Conservation (phyloP, 2,113 vertebrate genomes). For the Pseudorasbora parva region DNA sequence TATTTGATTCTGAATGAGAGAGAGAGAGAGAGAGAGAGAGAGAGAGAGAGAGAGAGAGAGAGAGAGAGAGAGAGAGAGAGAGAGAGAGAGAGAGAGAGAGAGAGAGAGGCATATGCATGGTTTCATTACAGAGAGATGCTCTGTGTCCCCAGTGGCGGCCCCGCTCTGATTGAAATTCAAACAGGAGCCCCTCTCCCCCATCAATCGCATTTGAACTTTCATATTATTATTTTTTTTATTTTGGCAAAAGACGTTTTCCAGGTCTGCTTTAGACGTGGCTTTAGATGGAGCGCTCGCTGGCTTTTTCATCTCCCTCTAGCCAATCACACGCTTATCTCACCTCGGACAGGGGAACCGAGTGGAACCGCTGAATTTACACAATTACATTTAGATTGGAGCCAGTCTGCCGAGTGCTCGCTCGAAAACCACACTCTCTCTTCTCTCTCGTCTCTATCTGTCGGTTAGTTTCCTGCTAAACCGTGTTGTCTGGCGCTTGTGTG, state of each 20-base stretch:
- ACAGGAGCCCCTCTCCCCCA: slow-evolving; percentile 40
- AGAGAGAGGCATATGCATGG: slow-evolving; percentile 65
- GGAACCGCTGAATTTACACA: slow-evolving; percentile 48
- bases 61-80: slow-evolving; percentile 67
- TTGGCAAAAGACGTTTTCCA: slow-evolving; percentile 20
- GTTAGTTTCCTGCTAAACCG: neutral
- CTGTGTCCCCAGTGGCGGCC: slow-evolving; percentile 29
- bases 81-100: slow-evolving; percentile 68
- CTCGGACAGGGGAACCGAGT: slow-evolving; percentile 46
- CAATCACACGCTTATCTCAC: slow-evolving; percentile 56
- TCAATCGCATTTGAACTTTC: slow-evolving; percentile 38
- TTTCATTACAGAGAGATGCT: slow-evolving; percentile 51
- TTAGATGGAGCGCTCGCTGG: slow-evolving; percentile 16
- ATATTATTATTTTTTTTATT: slow-evolving; percentile 16
- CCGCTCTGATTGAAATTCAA: slow-evolving; percentile 55
- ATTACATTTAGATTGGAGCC: slow-evolving; percentile 47
- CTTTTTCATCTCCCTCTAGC: slow-evolving; percentile 34
- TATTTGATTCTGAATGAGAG: too few species aligned
- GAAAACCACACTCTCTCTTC: too few species aligned
- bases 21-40: slow-evolving; percentile 67
- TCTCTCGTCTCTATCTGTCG: slow-evolving; percentile 10
- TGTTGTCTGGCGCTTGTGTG: slow-evolving; percentile 9
- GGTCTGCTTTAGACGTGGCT: slow-evolving; percentile 25
- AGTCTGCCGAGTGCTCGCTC: slow-evolving; percentile 40
- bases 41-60: slow-evolving; percentile 67